A percentile compares a stretch with the other conserved stretches of the same genome.
These are phyloP conservation scores for Manis javanica DNA, from an alignment of 2,797 vertebrate species.

Conservation along the genomic window DNA sequence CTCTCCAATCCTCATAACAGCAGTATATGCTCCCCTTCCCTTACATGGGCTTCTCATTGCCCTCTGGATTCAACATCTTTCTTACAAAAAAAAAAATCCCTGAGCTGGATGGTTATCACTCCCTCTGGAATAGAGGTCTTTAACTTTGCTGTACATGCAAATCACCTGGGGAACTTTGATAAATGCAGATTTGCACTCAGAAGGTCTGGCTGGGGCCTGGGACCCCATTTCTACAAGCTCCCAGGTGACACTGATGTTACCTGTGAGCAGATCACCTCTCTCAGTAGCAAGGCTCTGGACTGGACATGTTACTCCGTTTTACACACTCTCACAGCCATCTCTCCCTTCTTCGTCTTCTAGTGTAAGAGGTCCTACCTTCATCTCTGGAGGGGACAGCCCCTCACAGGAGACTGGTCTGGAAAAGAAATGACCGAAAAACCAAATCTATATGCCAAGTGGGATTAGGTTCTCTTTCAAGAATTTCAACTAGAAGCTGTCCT, in stretches of 20 bases:
- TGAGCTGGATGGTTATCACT: not conserved
- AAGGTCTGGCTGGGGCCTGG: not conserved
- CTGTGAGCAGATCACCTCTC: not conserved
- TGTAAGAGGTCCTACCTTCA: not conserved
- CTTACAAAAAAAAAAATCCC: slow-evolving; percentile 29
- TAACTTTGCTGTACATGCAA: not conserved
- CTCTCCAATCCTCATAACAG: not conserved
- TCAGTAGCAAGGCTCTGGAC: not conserved
- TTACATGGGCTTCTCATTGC: not conserved
- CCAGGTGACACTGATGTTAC: not conserved
- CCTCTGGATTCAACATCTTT: slow-evolving; percentile 22
- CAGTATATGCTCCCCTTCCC: not conserved
- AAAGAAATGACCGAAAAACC: slow-evolving; percentile 11
- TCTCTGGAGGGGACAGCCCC: not conserved
- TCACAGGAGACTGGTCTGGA: not conserved
- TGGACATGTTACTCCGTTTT: not conserved
- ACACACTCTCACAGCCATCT: not conserved
- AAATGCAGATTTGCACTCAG: not conserved
- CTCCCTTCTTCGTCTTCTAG: not conserved
- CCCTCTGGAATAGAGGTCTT: not conserved
- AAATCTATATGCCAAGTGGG: not conserved
- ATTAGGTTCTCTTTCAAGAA: not conserved
- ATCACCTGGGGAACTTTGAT: not conserved
- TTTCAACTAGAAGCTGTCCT: not conserved
- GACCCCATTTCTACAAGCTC: not conserved